Evolutionary conservation across 2,797 vertebrate species (phyloP).

Genomic region (Macrochelys suwanniensis): DNA sequence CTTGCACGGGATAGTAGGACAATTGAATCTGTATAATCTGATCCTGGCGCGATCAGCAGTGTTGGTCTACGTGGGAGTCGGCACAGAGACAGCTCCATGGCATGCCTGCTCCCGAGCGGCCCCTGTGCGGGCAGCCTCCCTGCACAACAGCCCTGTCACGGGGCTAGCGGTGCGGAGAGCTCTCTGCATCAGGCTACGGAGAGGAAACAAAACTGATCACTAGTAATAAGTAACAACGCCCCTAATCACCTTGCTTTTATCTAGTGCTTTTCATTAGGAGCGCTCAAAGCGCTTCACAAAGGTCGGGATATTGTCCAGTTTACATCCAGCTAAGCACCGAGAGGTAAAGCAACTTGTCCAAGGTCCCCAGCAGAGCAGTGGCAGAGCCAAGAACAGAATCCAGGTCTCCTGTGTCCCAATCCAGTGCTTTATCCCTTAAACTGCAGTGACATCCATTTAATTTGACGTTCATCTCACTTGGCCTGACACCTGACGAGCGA

Average conservation of each 20-base stretch:
- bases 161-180: not conserved
- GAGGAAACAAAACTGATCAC: not conserved
- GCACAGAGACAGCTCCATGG: not conserved
- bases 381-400: not conserved
- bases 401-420: not conserved
- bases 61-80: not conserved
- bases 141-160: not conserved
- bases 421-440: not conserved
- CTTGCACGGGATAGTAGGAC: not conserved
- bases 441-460: not conserved
- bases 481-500: not conserved
- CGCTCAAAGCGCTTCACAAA: not conserved
- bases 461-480: not conserved
- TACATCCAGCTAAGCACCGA: not conserved
- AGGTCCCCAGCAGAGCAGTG: not conserved
- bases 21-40: not conserved
- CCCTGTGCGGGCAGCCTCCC: not conserved
- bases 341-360: not conserved
- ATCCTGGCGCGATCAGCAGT: not conserved
- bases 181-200: not conserved
- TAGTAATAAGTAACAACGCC: not conserved
- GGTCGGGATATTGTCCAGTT: not conserved
- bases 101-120: not conserved
- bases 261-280: not conserved
- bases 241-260: not conserved